These are phyloP conservation scores for Caenorhabditis sulstoni DNA, from an alignment of 2,888 invertebrate genomes.

Conservation along the genomic window DNA sequence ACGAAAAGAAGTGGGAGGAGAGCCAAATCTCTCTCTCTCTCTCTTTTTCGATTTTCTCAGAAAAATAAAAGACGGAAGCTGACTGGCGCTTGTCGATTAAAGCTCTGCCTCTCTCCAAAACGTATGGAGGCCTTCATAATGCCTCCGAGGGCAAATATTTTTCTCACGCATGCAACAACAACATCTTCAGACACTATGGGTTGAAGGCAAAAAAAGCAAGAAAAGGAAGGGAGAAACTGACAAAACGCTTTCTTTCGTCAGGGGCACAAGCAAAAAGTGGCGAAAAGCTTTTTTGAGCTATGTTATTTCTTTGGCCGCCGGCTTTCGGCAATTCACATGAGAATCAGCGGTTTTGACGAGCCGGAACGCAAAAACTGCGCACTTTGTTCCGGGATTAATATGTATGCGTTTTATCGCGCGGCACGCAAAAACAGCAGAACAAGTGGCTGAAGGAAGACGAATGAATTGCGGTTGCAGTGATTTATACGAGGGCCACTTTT, in stretches of 20 bases:
- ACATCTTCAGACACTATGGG: slow-evolving; percentile 22
- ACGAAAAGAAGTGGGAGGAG: not conserved
- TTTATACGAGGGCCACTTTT: no score
- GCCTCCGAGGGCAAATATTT: slow-evolving; percentile 41
- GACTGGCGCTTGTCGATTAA: slow-evolving; percentile 41
- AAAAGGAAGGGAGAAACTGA: slow-evolving; percentile 29
- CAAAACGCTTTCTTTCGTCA: slow-evolving; percentile 53
- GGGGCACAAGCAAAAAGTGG: slow-evolving; percentile 42
- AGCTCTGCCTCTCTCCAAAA: not conserved
- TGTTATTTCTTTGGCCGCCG: slow-evolving; percentile 43
- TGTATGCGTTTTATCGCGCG: slow-evolving; percentile 1
- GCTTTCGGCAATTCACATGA: slow-evolving; percentile 33
- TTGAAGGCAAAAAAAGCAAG: slow-evolving; percentile 5
- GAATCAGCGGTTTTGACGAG: slow-evolving; percentile 54
- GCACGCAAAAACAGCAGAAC: not conserved
- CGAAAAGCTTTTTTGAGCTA: slow-evolving; percentile 42
- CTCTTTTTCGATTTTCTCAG: not conserved
- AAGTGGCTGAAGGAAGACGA: not conserved
- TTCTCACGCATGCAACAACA: slow-evolving; percentile 43
- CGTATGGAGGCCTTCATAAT: slow-evolving; percentile 31
- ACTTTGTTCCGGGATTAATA: slow-evolving; percentile 9
- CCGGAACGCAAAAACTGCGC: slow-evolving; percentile 1
- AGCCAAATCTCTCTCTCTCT: slow-evolving; percentile 29
- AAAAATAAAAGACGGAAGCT: slow-evolving; percentile 3
- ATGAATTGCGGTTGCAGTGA: no score